Evolutionary conservation across 1,140 invertebrate species (phyloP), one percentile per base, ranked within the genome.

Genomic region (Phymastichus coffea): DNA sequence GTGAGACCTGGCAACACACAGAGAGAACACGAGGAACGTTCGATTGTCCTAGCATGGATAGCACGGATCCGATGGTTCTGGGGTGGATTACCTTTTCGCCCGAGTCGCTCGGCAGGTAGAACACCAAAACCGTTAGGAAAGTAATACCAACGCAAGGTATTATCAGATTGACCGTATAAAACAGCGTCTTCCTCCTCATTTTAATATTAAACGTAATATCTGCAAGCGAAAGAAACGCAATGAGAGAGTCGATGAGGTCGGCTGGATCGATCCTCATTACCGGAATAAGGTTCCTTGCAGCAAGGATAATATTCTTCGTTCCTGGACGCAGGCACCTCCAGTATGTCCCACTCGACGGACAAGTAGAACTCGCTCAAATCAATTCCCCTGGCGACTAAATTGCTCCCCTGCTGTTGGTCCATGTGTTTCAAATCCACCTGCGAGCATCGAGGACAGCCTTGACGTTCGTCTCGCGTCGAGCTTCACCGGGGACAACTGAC

Each of bases 301-400:
- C 90, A 91, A 1, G 93, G 92, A 77, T 96, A 97, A 63, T 94
- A 96, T 73, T 95, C 93, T 73, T 95, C 92, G 70, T 95, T 95
- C 86, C 93, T 88, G 41, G 93, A 90, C 41, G 93, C 94, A 40
- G 97, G 96, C 47, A 99, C 97, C 81, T 95, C 92, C 47, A 99
- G 84, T 70, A 99, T 95, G 79, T 99, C 97, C 97, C 97, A 99
- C 81, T 99, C 97, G 9, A 99, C 96, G 20, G 93, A 97, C 80
- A 93, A 93, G 80, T 97, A 98, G 81, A 97, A 98, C 75, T 97
- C 94, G 28, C 90, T 93, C 41, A 98, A 83, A 77, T 97, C 95
- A 20, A 97, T 93, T 20, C 95, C 91, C 28, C 93, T 86, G 63
- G 92, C 88, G 20, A 96, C 92, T 15, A 93, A 83, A 72, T 93